Base-by-base conservation (phyloP, 2,888 invertebrate genomes). In the Coremacera marginata region DNA sequence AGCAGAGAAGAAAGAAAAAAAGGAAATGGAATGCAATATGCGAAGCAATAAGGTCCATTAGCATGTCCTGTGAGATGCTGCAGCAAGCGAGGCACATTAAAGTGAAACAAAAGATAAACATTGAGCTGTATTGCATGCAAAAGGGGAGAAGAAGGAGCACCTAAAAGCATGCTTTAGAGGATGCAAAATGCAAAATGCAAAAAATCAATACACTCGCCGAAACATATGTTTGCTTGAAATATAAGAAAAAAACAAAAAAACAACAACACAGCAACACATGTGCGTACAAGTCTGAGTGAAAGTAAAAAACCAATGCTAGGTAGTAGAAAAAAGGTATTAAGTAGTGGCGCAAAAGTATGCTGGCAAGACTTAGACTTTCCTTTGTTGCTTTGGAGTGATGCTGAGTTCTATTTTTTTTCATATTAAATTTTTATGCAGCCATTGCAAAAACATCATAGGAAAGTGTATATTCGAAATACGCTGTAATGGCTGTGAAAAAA, bases 1-100 rank as follows among this genome's bases (percentile, higher is more conserved):
- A 31, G 63, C 16, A 63, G 70, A 16, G 70, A 25, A 37, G 25
- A n/a, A 34, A 55, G 55, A 31, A 19, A 60, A n/a, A 49, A 5
- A 60, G 62, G 62, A 55, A 65, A 52, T 25, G 49, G 34, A 51
- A 70, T 51, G 62, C 70, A 60, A 70, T 75, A 75, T 60, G 49
- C 75, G 27, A 34, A 34, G 75, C 76, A 70, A 72, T 78, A 76
- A 70, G 75, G 72, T 78, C 78, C 78, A 78, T 78, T 78, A 78
- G 78, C 78, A 71, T 71, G 62, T 72, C 78, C 78, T 78, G 31
- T 25, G 78, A 34, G 78, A 75, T 65, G 63, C 49, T n/a, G 25
- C 22, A n/a, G 3, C 44, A 5, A 74, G 65, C 37, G 37, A 22
- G 25, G 34, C 62, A 63, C 62, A 62, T 49, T 51, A 63, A n/a